phyloP scores from a whole-genome alignment of 2,113 vertebrate genomes.

The Platanista minor region DNA sequence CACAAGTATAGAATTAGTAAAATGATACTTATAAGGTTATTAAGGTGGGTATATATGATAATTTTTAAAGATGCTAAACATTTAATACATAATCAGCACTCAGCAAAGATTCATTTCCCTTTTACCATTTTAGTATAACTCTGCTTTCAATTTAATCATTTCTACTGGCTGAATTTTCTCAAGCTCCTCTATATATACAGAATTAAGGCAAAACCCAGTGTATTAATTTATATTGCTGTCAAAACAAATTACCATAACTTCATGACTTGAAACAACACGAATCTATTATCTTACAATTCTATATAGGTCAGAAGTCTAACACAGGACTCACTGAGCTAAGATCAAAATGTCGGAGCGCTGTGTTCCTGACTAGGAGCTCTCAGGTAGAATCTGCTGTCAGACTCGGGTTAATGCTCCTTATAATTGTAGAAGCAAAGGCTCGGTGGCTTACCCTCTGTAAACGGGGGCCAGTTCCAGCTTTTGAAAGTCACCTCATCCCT shows the following conservation, averaged over 20 bases:
- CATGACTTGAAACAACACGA: neutral
- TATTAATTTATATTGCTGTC: neutral
- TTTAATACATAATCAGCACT: neutral
- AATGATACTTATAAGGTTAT: neutral
- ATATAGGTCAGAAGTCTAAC: neutral
- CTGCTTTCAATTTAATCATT: neutral
- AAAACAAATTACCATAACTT: neutral
- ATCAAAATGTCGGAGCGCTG: neutral
- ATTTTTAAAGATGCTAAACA: neutral
- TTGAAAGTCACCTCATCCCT: neutral
- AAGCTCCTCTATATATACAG: neutral
- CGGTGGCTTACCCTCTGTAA: neutral
- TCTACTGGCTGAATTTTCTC: neutral
- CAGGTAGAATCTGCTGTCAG: neutral
- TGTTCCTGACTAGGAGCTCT: neutral
- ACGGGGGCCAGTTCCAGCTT: rapidly evolving
- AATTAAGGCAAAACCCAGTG: neutral
- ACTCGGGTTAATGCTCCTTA: neutral
- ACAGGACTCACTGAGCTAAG: neutral
- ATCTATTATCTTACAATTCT: neutral
- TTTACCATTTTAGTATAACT: neutral
- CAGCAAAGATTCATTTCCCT: neutral
- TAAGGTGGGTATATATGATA: neutral
- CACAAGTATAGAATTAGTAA: neutral
- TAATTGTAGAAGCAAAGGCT: neutral